phyloP scores from a whole-genome alignment of 2,888 invertebrate species.

The Agapostemon virescens region DNA sequence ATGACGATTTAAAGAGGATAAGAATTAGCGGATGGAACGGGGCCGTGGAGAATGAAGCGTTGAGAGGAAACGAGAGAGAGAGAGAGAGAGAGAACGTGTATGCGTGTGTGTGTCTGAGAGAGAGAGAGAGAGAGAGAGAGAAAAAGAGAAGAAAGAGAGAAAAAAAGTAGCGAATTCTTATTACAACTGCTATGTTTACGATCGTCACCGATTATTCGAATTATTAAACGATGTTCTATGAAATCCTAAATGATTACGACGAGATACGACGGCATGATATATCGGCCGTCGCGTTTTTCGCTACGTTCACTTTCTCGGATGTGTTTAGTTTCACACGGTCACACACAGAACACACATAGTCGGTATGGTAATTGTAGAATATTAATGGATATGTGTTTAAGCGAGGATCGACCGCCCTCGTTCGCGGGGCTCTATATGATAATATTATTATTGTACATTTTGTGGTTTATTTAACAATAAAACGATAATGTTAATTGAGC shows the following conservation, averaged over 20 bases:
- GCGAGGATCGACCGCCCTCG: constrained; percentile 71
- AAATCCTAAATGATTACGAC: constrained; percentile 71
- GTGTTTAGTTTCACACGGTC: constrained; percentile 72
- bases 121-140: not conserved
- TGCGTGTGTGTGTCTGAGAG: not conserved
- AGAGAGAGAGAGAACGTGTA: not conserved
- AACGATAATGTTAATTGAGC: constrained; percentile 73
- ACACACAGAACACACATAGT: constrained; percentile 65
- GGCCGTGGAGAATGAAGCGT: not conserved
- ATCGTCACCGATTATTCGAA: constrained; percentile 80
- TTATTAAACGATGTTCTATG: constrained; percentile 69
- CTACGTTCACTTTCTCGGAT: constrained; percentile 69
- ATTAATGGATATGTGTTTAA: constrained; percentile 78
- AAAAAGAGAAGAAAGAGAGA: not conserved
- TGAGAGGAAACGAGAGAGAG: not conserved
- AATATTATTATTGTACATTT: constrained; percentile 79
- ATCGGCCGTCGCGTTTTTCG: constrained; percentile 56
- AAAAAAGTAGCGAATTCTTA: constrained; percentile 69
- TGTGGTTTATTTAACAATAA: constrained; percentile 81
- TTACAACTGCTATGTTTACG: constrained; percentile 82
- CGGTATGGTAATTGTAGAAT: constrained; percentile 77
- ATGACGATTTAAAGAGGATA: constrained; percentile 53
- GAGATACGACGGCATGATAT: constrained; percentile 61
- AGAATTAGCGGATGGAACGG: not conserved
- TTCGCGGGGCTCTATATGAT: constrained; percentile 73